Percentiles rank a stretch among this genome's conserved stretches.
Evolutionary conservation across 2,888 invertebrate species (phyloP).

Genomic region (Steromphala cineraria): DNA sequence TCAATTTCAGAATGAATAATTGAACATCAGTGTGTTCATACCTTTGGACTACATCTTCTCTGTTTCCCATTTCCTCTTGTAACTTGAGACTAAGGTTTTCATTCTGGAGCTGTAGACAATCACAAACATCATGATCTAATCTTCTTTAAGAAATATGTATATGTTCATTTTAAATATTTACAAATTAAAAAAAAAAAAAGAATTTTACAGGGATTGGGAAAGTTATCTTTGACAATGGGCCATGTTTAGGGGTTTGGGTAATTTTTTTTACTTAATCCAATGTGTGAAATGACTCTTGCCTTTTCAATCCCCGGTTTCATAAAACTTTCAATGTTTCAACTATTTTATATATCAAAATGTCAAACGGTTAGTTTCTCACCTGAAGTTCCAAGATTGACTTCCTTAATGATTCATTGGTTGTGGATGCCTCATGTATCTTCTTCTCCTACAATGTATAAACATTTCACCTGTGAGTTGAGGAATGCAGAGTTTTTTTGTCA

Average conservation of each 20-base stretch:
- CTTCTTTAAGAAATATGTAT: background rate
- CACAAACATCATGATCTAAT: background rate
- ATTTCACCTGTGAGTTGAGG: no score
- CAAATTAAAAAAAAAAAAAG: no score
- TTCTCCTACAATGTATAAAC: conserved; percentile 53
- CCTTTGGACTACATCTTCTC: conserved; percentile 59
- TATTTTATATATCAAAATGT: background rate
- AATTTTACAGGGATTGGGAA: no score
- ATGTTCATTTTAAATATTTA: no score
- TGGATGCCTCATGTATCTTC: conserved; percentile 61
- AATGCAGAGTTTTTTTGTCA: no score
- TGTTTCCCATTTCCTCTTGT: conserved; percentile 63
- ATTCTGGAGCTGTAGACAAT: conserved; percentile 62
- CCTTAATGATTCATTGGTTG: conserved; percentile 61
- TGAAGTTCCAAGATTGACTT: conserved; percentile 68
- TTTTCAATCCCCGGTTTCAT: no score
- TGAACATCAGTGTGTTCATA: conserved; percentile 6
- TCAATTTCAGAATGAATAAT: no score
- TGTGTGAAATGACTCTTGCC: no score
- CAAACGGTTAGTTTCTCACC: conserved; percentile 42
- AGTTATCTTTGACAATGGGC: no score
- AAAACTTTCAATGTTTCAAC: no score
- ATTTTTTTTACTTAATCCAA: no score
- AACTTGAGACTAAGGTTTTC: conserved; percentile 64
- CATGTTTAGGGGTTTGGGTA: no score